phyloP scores from a whole-genome alignment of 2,113 vertebrate genomes.

The Caranx ignobilis region DNA sequence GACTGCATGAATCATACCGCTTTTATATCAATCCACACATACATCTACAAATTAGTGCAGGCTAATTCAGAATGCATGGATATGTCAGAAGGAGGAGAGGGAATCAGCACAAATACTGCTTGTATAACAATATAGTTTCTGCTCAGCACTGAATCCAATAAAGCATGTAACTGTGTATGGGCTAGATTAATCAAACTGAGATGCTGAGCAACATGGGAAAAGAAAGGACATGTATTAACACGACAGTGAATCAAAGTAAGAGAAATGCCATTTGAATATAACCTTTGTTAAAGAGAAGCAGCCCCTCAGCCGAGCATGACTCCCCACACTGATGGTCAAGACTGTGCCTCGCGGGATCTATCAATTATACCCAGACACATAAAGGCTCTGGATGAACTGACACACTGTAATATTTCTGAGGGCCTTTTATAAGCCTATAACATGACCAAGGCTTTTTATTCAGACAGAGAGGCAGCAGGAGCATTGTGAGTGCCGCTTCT shows the following conservation, averaged over 20 bases:
- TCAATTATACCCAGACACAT: slow-evolving; percentile 31
- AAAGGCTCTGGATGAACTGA: slow-evolving; percentile 25
- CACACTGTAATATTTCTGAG: slow-evolving; percentile 25
- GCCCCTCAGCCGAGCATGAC: not conserved
- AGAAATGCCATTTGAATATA: slow-evolving; percentile 9
- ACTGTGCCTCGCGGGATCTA: not conserved
- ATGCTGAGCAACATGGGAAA: not conserved
- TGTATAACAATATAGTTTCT: not conserved
- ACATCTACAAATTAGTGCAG: not conserved
- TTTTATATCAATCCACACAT: slow-evolving; percentile 24
- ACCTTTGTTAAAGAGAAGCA: slow-evolving; percentile 17
- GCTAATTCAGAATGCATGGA: not conserved
- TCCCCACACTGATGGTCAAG: slow-evolving; percentile 38
- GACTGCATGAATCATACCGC: not conserved
- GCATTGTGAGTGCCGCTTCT: not conserved
- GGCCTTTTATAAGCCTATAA: slow-evolving; percentile 33
- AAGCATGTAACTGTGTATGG: not conserved
- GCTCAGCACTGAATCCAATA: slow-evolving; percentile 13
- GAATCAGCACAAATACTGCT: not conserved
- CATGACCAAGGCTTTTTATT: slow-evolving; percentile 44
- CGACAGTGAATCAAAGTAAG: not conserved
- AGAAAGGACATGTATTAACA: not conserved
- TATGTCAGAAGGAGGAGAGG: not conserved
- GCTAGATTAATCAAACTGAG: slow-evolving; percentile 31
- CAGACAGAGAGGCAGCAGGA: slow-evolving; percentile 12